Evolutionary conservation across 2,113 vertebrate species (phyloP).

Genomic region (Clinocottus analis): DNA sequence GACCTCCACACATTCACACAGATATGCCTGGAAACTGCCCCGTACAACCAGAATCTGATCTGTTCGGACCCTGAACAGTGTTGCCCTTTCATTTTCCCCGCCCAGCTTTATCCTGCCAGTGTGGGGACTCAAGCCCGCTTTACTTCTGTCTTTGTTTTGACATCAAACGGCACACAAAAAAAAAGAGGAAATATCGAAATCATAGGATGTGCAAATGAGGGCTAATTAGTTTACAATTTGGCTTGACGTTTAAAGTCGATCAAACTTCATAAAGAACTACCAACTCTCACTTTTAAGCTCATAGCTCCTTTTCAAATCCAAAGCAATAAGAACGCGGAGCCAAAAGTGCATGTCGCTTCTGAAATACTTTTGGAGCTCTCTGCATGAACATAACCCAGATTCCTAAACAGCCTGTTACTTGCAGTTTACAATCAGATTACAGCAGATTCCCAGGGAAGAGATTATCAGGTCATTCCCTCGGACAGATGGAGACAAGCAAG

Average conservation of each 20-base stretch:
- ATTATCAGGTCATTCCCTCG: slow-evolving; percentile 45
- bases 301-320: slow-evolving; percentile 4
- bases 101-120: background rate
- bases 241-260: background rate
- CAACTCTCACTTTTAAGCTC: background rate
- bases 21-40: background rate
- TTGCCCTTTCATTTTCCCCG: background rate
- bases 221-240: background rate
- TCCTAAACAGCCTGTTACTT: slow-evolving; percentile 50
- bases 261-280: background rate
- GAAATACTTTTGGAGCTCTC: slow-evolving; percentile 25
- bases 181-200: background rate
- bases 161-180: slow-evolving; percentile 7
- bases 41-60: background rate
- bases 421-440: slow-evolving; percentile 61
- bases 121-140: background rate
- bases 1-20: background rate
- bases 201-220: background rate
- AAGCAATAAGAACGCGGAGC: slow-evolving; percentile 22
- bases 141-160: background rate
- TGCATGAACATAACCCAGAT: slow-evolving; percentile 53
- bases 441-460: slow-evolving; percentile 34
- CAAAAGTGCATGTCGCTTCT: slow-evolving; percentile 47
- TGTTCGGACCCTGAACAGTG: slow-evolving; percentile 1
- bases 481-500: slow-evolving; percentile 49